Evolutionary conservation across 1,140 invertebrate genomes (phyloP), one percentile per base, ranked within the genome.

Genomic region (Drosophila sproati): DNA sequence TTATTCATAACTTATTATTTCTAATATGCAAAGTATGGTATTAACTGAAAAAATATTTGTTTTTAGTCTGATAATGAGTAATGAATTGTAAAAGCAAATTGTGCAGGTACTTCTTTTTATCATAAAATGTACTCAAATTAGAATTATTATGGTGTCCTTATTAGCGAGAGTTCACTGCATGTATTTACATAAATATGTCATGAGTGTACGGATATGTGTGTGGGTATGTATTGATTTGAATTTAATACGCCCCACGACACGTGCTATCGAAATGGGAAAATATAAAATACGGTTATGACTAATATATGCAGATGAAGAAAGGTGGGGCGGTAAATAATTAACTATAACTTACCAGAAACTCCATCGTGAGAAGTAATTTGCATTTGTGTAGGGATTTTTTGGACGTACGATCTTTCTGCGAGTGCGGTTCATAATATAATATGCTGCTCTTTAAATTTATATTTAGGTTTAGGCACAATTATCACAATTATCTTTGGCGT

Each of bases 371-470:
- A 92, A 79, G 31, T 61, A 45, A 79, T 86, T 92, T n/a, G 91
- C 91, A 62, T 56, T 80, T 63, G 77, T 64, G 60, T 78, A 91
- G 34, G 91, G 88, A 82, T 91, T 92, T 73, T 88, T 88, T 76
- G 88, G 91, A 37, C 86, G 86, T 48, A 83, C 77, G 28, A 88
- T 54, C 54, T 91, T 91, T 63, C 77, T 90, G 73, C 89, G 78
- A 56, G 88, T 92, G 51, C 91, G 89, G 78, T 92, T 92, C 91
- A 92, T 92, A 64, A 55, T 78, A 92, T 92, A 64, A 55, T 78
- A 70, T 74, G 4, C 37, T 41, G n/a, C 35, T 56, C 35, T 52
- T 61, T 41, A 43, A n/a, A n/a, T n/a, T 48, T 45, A 6, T 20
- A 20, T 20, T 51, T 48, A 6, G 31, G 39, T 51, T 47, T 47